Conservation (phyloP, 2,888 invertebrate species). For the Thumatha senex region DNA sequence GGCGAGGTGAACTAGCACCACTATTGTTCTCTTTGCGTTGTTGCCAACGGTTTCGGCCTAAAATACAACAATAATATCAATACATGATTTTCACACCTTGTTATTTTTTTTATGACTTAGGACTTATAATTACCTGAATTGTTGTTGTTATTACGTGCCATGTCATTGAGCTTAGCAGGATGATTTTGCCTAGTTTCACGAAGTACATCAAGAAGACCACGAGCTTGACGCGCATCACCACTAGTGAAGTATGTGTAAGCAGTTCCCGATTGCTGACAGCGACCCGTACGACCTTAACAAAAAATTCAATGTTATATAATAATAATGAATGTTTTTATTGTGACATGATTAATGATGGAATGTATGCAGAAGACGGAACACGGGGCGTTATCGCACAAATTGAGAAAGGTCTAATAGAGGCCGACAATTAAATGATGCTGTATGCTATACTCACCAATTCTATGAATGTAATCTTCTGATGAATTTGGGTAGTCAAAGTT, state of each 20-base stretch:
- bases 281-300: conserved; percentile 89
- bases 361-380: no score
- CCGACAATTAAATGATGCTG: background rate
- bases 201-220: conserved; percentile 94
- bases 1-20: conserved; percentile 76
- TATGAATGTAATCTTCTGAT: conserved; percentile 98
- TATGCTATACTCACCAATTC: conserved; percentile 89
- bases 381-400: no score
- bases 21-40: conserved; percentile 83
- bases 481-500: conserved; percentile 99
- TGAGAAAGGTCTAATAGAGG: no score
- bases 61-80: background rate
- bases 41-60: conserved; percentile 85
- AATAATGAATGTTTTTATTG: no score
- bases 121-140: conserved; percentile 61
- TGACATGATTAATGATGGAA: no score
- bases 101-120: background rate
- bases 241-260: conserved; percentile 98
- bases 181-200: conserved; percentile 96
- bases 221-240: conserved; percentile 95
- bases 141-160: conserved; percentile 85
- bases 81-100: background rate
- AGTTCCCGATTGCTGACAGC: conserved; percentile 96
- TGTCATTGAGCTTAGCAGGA: conserved; percentile 90
- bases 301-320: background rate